Evolutionary conservation across 2,797 vertebrate genomes (phyloP), one percentile per base, ranked within the genome.

Genomic region (Euthynnus affinis): DNA sequence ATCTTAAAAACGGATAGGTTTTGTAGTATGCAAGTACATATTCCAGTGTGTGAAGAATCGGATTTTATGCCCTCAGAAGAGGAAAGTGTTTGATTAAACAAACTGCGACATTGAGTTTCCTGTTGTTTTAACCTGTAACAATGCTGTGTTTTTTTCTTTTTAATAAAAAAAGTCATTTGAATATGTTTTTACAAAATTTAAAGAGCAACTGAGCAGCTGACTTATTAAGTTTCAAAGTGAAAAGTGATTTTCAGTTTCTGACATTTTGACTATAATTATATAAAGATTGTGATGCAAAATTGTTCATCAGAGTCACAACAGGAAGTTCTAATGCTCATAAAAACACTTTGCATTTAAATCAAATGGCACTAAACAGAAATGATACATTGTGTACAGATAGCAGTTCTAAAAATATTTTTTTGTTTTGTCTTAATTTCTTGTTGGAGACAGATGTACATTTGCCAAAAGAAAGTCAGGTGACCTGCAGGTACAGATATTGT

Each of bases 1-100:
- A 87, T 66, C 23, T 78, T 69, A 74, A 23, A 83, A 88, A 75
- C 48, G 76, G 52, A 49, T 83, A 15, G 60, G 53, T 90, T 92
- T 90, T 90, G 86, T 92, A 90, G 82, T 83, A 49, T 78, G 44
- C 52, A 72, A 66, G 59, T 85, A 66, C 74, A 69, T 82, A 74
- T 83, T 80, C 56, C 62, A 74, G 64, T 87, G 74, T 70, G 76
- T 56, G 62, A 32, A 84, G 61, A 66, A 77, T 77, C 46, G 48
- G 81, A 70, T 91, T 95, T 94, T 94, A 94, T 89, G 83, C 92
- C 84, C 55, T 79, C 40, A 71, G 65, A 74, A 74, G 71, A 87
- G 81, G 82, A 74, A 79, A 71, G 60, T 91, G 83, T 94, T 93
- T 90, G 89, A 93, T 94, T 93, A 92, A 94, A 94, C 87, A 87